phyloP scores from a whole-genome alignment of 1,140 invertebrate genomes.

The Hyles vespertilio region DNA sequence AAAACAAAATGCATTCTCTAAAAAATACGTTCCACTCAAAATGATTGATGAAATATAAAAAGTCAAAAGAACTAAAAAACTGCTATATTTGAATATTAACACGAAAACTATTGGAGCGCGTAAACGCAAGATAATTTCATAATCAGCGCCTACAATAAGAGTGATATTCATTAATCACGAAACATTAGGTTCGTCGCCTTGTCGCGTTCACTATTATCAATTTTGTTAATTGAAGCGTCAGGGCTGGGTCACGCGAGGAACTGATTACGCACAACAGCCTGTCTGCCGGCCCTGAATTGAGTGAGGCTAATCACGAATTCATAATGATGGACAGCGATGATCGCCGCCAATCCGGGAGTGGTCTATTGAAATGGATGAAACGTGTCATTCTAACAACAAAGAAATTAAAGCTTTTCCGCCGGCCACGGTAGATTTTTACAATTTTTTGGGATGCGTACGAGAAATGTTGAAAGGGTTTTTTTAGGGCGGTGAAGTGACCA shows the following conservation, averaged over 20 bases:
- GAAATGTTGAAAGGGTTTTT: too few species aligned
- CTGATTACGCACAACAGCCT: conserved; percentile 35
- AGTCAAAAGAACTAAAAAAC: too few species aligned
- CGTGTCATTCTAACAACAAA: neutral
- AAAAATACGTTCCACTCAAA: too few species aligned
- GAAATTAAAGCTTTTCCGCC: neutral
- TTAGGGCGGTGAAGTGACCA: too few species aligned
- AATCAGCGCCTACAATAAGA: neutral
- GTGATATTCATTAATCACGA: conserved; percentile 17
- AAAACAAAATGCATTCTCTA: too few species aligned
- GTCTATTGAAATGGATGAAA: conserved; percentile 10
- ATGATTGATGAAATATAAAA: too few species aligned
- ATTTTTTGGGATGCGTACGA: neutral
- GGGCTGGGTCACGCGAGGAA: conserved; percentile 38
- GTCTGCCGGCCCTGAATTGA: conserved; percentile 33
- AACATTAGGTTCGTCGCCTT: conserved; percentile 36
- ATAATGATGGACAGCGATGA: conserved; percentile 35
- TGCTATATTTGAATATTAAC: too few species aligned
- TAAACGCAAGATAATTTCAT: too few species aligned
- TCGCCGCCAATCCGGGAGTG: conserved; percentile 18
- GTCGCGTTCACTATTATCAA: conserved; percentile 39
- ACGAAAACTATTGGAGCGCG: too few species aligned
- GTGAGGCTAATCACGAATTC: conserved; percentile 45
- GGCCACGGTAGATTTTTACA: neutral
- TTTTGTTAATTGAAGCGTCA: conserved; percentile 58